Conservation (phyloP, 2,888 invertebrate species). For the Megalurothrips usitatus region DNA sequence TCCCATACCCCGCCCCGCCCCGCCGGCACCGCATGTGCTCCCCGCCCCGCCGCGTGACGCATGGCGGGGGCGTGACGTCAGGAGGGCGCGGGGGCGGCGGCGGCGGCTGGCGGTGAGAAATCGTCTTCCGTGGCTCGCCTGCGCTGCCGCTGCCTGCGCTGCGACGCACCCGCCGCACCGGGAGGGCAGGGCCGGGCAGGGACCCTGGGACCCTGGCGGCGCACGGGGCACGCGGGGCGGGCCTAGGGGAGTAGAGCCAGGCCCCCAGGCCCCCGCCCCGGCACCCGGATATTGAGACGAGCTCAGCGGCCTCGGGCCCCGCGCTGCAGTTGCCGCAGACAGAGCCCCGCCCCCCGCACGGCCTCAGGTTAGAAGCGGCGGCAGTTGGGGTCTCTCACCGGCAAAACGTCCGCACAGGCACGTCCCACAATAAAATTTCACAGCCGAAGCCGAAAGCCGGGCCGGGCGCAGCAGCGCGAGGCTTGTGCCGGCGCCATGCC, state of each 20-base stretch:
- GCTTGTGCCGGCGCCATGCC: neutral
- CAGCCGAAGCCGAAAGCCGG: neutral
- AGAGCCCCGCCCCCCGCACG: neutral
- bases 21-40: too few relatives aligned
- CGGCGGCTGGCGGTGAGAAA: neutral
- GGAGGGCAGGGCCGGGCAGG: neutral
- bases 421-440: neutral
- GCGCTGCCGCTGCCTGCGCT: neutral
- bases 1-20: too few relatives aligned
- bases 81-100: neutral
- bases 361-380: too few relatives aligned
- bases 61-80: neutral
- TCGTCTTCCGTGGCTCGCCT: neutral
- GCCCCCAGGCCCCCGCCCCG: too few relatives aligned
- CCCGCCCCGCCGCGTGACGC: neutral
- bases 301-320: too few relatives aligned
- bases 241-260: too few relatives aligned
- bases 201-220: too few relatives aligned
- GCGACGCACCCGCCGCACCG: neutral
- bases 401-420: neutral
- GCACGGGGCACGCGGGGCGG: too few relatives aligned
- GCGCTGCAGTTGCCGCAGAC: too few relatives aligned
- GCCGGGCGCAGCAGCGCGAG: neutral
- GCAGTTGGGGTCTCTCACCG: too few relatives aligned
- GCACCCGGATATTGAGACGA: too few relatives aligned